Evolutionary conservation across 2,113 vertebrate species (phyloP), one percentile per base, ranked within the genome.

Genomic region (Maccullochella peelii): DNA sequence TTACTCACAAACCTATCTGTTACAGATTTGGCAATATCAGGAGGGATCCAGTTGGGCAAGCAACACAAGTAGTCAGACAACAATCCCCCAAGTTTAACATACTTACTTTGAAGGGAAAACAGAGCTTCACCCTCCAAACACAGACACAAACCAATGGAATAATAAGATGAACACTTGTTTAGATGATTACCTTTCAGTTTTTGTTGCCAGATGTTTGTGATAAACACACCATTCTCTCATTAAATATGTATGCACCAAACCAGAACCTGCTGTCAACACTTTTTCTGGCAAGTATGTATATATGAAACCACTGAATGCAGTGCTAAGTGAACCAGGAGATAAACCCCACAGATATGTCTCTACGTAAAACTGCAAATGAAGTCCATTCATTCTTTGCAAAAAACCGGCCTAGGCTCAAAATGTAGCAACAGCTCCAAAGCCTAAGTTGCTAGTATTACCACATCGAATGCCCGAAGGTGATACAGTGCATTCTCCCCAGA

Each of bases 401-500:
- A 57, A 73, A 73, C 18, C 58, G 44, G 33, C 58, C 11, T 3
- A 0, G 21, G 54, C 61, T 68, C 6, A 57, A 38, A 36, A 42
- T 47, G 50, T 25, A 27, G 9, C 9, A 27, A 49, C 50, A 63
- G 21, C 21, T 65, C 33, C 11, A 18, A 2, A 33, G 47, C 8
- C 2, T 21, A 49, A 38, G 40, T 36, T 59, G 20, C 23, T 14
- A 1, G 42, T 15, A 40, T 27, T 61, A 61, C 81, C 79, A 90
- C 73, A 84, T 23, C 20, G 62, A 71, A 73, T 40, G 66, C 36
- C 55, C 72, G 47, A 73, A 67, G 49, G 57, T 68, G 71, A 49
- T 66, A 21, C 59, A 47, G 38, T 12, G 42, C 47, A 78, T 77
- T 83, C 58, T 83, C 67, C 83, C 82, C 86, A 89, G 82, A 91